Percentiles rank a stretch among this genome's conserved stretches.
These are phyloP conservation scores for Sebastes hubbsi DNA, from an alignment of 2,797 vertebrate genomes.

Conservation along the genomic window DNA sequence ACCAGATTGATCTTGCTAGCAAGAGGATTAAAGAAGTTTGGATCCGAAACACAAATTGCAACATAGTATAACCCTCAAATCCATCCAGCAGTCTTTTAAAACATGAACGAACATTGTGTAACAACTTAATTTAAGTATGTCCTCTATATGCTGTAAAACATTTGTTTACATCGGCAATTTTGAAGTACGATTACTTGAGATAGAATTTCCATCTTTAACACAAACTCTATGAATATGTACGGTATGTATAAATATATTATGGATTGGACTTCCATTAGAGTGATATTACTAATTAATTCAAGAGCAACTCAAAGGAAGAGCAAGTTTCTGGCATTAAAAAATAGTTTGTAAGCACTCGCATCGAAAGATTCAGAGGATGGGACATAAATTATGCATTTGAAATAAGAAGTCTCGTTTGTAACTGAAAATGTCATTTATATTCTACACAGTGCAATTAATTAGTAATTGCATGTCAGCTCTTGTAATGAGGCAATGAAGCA, in stretches of 20 bases:
- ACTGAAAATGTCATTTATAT: constrained; percentile 4
- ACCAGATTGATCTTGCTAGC: not conserved
- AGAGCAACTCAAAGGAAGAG: not conserved
- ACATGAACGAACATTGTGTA: not conserved
- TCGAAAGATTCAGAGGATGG: not conserved
- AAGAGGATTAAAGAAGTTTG: not conserved
- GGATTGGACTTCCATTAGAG: not conserved
- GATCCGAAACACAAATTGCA: not conserved
- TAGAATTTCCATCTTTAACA: not conserved
- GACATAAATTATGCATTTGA: constrained; percentile 32
- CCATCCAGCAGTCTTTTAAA: not conserved
- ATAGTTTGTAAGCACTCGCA: not conserved
- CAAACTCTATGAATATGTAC: not conserved
- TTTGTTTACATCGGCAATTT: not conserved
- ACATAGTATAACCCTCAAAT: not conserved
- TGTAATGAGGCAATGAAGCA: not conserved
- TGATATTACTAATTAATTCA: constrained; percentile 14
- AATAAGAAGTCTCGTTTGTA: constrained; percentile 9
- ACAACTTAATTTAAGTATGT: not conserved
- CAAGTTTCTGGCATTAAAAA: constrained; percentile 2
- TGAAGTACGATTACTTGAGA: not conserved
- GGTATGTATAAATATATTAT: not conserved
- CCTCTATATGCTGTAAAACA: not conserved
- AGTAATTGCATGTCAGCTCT: too few species aligned
- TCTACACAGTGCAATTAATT: not conserved